Evolutionary conservation across 2,888 invertebrate species (phyloP).

Genomic region (Linnaemya tessellans): DNA sequence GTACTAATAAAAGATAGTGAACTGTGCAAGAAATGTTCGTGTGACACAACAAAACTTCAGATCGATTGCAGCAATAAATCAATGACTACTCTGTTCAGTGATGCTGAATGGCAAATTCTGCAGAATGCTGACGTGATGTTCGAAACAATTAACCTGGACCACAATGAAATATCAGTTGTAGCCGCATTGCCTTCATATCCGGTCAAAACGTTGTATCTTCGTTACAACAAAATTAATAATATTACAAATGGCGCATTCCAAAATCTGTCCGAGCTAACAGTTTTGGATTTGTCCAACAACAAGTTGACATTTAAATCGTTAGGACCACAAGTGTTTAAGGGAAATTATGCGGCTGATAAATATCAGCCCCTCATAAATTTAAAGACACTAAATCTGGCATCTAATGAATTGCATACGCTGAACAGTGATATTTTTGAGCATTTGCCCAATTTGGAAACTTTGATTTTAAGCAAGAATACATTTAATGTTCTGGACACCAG

Average conservation of each 20-base stretch:
- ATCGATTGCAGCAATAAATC: conserved; percentile 85
- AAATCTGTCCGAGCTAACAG: conserved; percentile 86
- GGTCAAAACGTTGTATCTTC: conserved; percentile 85
- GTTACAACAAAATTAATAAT: conserved; percentile 86
- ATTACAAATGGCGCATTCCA: conserved; percentile 87
- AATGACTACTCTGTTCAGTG: conserved; percentile 84
- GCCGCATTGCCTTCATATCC: conserved; percentile 84
- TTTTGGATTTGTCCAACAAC: conserved; percentile 89
- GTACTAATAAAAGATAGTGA: conserved; percentile 74
- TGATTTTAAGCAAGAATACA: conserved; percentile 90
- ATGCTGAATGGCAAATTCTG: conserved; percentile 84
- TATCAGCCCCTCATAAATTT: conserved; percentile 78
- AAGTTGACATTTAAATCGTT: conserved; percentile 86
- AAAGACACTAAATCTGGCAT: conserved; percentile 84
- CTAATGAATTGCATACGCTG: conserved; percentile 89
- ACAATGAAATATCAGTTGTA: conserved; percentile 78
- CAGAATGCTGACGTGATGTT: conserved; percentile 77
- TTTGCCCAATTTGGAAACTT: conserved; percentile 86
- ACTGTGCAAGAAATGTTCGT: conserved; percentile 85
- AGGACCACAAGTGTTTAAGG: conserved; percentile 88
- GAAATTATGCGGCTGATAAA: conserved; percentile 76
- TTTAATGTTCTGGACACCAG: conserved; percentile 87
- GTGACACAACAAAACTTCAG: conserved; percentile 82
- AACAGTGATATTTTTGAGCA: conserved; percentile 90
- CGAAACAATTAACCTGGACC: conserved; percentile 78